These are phyloP conservation scores for Todiramphus chloris DNA, from an alignment of 2,113 vertebrate genomes.

Conservation along the genomic window DNA sequence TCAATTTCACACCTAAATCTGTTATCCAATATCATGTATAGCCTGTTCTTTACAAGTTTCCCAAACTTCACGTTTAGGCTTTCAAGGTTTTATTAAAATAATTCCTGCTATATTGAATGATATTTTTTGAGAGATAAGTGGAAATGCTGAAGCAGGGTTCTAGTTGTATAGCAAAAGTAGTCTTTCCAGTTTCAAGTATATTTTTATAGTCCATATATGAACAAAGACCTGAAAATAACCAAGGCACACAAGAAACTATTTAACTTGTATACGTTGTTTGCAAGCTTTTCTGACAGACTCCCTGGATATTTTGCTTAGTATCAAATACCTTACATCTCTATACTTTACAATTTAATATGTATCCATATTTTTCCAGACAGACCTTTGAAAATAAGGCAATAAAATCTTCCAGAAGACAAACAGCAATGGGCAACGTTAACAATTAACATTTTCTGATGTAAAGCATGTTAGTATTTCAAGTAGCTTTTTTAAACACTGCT, in stretches of 20 bases:
- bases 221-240: neutral
- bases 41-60: neutral
- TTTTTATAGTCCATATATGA: neutral
- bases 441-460: neutral
- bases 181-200: neutral
- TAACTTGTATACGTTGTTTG: neutral
- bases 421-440: rapidly evolving
- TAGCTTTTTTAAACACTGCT: neutral
- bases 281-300: neutral
- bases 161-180: neutral
- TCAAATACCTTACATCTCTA: neutral
- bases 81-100: neutral
- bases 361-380: neutral
- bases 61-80: neutral
- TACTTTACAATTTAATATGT: neutral
- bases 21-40: neutral
- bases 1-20: conserved; percentile 18
- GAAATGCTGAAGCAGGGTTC: neutral
- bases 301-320: neutral
- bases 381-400: neutral
- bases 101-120: neutral
- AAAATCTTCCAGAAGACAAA: neutral
- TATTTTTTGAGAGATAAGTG: neutral
- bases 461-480: neutral
- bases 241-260: neutral